Base-by-base conservation (phyloP, 2,888 invertebrate species). In the Lordiphosa andalusiaca region DNA sequence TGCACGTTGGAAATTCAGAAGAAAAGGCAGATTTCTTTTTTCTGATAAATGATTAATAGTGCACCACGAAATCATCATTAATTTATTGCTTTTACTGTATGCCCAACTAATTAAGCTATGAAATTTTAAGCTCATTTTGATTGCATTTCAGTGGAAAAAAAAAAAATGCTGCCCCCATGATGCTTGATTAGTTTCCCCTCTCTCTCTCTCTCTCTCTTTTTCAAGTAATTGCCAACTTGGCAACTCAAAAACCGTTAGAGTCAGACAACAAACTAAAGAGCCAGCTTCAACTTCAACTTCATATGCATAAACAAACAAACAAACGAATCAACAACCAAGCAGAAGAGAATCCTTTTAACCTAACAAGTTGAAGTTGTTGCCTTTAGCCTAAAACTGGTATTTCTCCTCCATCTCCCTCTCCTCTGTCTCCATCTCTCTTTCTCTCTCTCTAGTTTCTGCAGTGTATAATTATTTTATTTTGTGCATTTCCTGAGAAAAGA, bases 401-500 rank as follows among this genome's bases (percentile, higher is more conserved):
- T 63, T 49, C 55, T 44, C 19, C 40, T 19, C 25, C n/a, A n/a
- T 36, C 16, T 33, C 37, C 16, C 50, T 58, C 49, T 16, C 16
- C 16, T 2, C 16, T 16, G 16, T 10, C 40, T 23, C 51, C 53
- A 46, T 10, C 47, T 19, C 25, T 37, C 16, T 35, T 41, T 19
- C 25, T 30, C 12, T 35, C 40, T 12, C 51, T 58, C 41, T 9
- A 3, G 25, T 21, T 21, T 35, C 25, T 47, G 19, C 10, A 23
- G 19, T 16, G 30, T 39, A 47, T 30, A 30, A 30, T 30, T 30
- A 30, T 30, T 30, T 30, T 10, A 10, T 30, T 30, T 30, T 30
- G 30, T 74, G 66, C 71, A 73, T 64, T 71, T 74, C 73, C 74
- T 56, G 13, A n/a, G 49, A 30, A 38, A 46, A 53, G 52, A 67